Evolutionary conservation across 2,888 invertebrate species (phyloP).

Genomic region (Phyto melanocephala): DNA sequence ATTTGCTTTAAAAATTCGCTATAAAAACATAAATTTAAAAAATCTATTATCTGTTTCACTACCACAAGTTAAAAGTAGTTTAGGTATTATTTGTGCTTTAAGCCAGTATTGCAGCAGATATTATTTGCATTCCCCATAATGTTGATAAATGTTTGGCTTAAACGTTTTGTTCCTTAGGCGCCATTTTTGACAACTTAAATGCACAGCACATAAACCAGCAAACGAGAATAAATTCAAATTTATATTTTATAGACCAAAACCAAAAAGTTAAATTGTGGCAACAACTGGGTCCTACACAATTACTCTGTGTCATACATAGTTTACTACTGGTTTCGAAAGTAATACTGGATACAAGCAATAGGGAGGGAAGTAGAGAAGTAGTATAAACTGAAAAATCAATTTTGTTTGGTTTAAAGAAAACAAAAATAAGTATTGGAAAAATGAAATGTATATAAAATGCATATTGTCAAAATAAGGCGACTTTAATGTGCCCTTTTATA

Average conservation of each 20-base stretch:
- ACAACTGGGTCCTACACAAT: constrained; percentile 47
- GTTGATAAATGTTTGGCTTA: constrained; percentile 34
- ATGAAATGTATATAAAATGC: background rate
- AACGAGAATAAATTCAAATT: constrained; percentile 36
- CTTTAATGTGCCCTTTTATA: too few species aligned
- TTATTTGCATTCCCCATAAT: background rate
- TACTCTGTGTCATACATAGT: constrained; percentile 24
- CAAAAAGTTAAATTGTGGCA: constrained; percentile 12
- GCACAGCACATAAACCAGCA: background rate
- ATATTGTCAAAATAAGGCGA: too few species aligned
- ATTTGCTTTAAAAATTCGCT: too few species aligned
- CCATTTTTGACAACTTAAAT: constrained; percentile 40
- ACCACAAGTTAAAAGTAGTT: too few species aligned
- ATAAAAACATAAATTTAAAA: too few species aligned
- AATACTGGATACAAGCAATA: background rate
- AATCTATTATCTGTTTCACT: too few species aligned
- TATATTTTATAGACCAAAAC: constrained; percentile 19
- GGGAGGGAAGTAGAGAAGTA: background rate
- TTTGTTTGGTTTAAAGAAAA: background rate
- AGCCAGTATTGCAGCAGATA: background rate
- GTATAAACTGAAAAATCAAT: constrained; percentile 10
- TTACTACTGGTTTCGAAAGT: background rate
- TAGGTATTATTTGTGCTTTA: too few species aligned
- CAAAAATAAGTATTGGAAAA: background rate
- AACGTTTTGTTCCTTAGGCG: constrained; percentile 32